phyloP scores from a whole-genome alignment of 2,797 vertebrate species.

The Chelmon rostratus region DNA sequence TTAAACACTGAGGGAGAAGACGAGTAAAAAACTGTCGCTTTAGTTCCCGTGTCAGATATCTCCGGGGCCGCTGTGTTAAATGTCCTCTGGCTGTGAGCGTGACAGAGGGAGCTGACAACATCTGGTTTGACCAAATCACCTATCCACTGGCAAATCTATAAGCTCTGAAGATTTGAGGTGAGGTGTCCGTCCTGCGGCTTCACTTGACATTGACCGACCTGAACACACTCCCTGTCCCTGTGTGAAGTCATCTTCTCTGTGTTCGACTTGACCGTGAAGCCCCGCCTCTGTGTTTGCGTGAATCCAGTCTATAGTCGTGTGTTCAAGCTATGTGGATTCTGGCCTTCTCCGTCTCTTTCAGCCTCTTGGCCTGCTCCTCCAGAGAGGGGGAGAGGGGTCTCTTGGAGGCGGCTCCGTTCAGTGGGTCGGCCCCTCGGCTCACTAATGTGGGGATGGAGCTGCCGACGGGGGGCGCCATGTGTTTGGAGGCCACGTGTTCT shows the following conservation, averaged over 20 bases:
- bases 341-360: conserved; percentile 91
- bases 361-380: conserved; percentile 88
- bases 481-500: conserved; percentile 76
- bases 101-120: conserved; percentile 42
- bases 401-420: conserved; percentile 88
- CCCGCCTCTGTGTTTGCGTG: conserved; percentile 42
- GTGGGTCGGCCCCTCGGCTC: conserved; percentile 78
- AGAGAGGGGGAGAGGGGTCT: conserved; percentile 86
- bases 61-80: conserved; percentile 49
- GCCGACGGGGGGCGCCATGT: conserved; percentile 67
- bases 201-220: conserved; percentile 46
- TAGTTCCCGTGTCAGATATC: conserved; percentile 55
- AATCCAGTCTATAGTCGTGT: conserved; percentile 31
- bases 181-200: conserved; percentile 59
- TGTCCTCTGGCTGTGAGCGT: conserved; percentile 35
- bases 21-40: conserved; percentile 50
- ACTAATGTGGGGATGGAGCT: conserved; percentile 87
- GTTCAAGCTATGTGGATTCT: conserved; percentile 81
- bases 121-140: conserved; percentile 58
- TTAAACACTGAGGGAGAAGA: conserved; percentile 54
- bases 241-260: conserved; percentile 53
- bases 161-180: conserved; percentile 56
- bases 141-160: conserved; percentile 62
- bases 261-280: conserved; percentile 49
- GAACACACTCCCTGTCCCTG: conserved; percentile 33